Base-by-base conservation (phyloP, 2,888 invertebrate species). In the Ommatoiulus sabulosus region DNA sequence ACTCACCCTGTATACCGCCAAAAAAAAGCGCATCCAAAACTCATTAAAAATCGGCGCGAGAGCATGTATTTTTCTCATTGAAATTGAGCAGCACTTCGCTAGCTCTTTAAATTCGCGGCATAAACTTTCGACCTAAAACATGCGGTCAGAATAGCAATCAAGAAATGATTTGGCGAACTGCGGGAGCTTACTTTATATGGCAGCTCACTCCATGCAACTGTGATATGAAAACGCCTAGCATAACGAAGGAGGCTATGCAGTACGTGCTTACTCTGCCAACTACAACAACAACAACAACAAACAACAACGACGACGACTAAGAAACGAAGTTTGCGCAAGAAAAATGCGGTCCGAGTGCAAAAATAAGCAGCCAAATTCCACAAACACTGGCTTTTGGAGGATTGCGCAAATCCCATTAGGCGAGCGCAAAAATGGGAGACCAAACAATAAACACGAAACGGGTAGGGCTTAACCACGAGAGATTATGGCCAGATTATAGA, bases 111-210 rank as follows among this genome's bases (percentile, higher is more conserved):
- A 72, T n/a, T 72, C 24, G 5, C n/a, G 72, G 1, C 72, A 24
- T 72, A 72, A 72, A 72, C 72, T 72, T 72, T 72, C 72, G 72
- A 72, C 72, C 72, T 10, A 72, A 72, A 72, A 72, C 24, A n/a
- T 72, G 72, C 72, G 72, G 72, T 24, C 72, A 72, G 72, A 72
- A 72, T 72, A 72, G 72, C 72, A 72, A 72, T 72, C 20, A 20
- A 72, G 72, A 72, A 72, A 72, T 24, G 72, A 72, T 72, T 72
- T 72, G 24, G 72, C 24, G 10, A 72, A 72, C 72, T 24, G 10
- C 72, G 7, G 24, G 20, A 72, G 72, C 72, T 72, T 72, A 72
- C 72, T 72, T n/a, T 72, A 20, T 20, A 24, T 72, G 7, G 52
- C 52, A 3, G 72, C 24, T 72, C 72, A 24, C 72, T 72, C 24